These are phyloP conservation scores for Unio delphinus DNA, from an alignment of 2,888 invertebrate genomes.

Conservation along the genomic window DNA sequence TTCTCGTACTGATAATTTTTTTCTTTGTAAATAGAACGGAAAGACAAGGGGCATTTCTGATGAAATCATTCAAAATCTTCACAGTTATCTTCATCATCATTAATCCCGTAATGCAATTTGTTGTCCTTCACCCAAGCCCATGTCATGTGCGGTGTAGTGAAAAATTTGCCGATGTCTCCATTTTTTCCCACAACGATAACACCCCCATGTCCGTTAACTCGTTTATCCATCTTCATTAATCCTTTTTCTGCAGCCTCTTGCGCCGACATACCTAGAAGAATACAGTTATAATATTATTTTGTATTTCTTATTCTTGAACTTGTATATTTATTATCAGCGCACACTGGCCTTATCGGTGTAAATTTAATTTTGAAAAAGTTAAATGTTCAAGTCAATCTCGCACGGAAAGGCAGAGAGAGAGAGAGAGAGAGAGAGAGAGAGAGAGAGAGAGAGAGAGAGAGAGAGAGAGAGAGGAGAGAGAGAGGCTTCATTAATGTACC, in stretches of 20 bases:
- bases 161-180: slow-evolving; percentile 81
- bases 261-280: slow-evolving; percentile 74
- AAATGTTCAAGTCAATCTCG: too few species aligned
- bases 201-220: slow-evolving; percentile 81
- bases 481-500: too few species aligned
- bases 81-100: slow-evolving; percentile 34
- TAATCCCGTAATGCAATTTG: slow-evolving; percentile 57
- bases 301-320: too few species aligned
- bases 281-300: too few species aligned
- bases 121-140: slow-evolving; percentile 68
- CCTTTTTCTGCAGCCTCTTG: slow-evolving; percentile 78
- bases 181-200: slow-evolving; percentile 81
- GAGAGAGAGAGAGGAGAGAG: background rate
- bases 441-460: too few species aligned
- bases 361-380: too few species aligned
- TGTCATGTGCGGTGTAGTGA: slow-evolving; percentile 76
- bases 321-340: background rate
- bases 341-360: too few species aligned
- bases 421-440: too few species aligned
- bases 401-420: too few species aligned
- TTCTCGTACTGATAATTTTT: too few species aligned
- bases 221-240: slow-evolving; percentile 79
- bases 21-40: too few species aligned
- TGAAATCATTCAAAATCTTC: background rate
- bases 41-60: too few species aligned